phyloP scores from a whole-genome alignment of 2,797 vertebrate species.

The Pterois miles region DNA sequence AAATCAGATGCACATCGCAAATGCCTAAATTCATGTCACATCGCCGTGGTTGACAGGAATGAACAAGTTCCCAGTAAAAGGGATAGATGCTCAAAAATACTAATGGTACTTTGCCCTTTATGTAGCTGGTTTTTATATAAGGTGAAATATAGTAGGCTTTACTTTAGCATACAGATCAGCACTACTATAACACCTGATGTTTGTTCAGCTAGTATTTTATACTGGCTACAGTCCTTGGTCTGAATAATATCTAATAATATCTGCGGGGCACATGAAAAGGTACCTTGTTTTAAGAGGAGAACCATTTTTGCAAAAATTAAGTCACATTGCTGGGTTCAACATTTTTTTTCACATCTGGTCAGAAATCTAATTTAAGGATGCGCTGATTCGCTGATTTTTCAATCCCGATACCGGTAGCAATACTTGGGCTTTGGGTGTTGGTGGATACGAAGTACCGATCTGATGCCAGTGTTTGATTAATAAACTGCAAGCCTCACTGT shows the following conservation, averaged over 20 bases:
- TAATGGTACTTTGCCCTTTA: constrained; percentile 54
- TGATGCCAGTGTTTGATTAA: no score
- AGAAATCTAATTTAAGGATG: no score
- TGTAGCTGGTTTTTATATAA: background rate
- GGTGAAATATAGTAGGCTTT: background rate
- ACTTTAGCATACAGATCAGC: background rate
- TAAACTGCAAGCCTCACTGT: no score
- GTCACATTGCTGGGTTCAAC: background rate
- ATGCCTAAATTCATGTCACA: constrained; percentile 75
- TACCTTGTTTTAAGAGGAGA: background rate
- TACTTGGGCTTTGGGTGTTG: no score
- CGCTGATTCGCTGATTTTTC: no score
- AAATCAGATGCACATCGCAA: constrained; percentile 84
- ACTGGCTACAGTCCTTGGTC: background rate
- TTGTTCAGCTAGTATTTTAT: background rate
- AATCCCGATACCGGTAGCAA: no score
- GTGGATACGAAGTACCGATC: no score
- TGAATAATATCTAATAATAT: no score
- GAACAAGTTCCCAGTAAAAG: constrained; percentile 51
- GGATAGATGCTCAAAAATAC: constrained; percentile 64
- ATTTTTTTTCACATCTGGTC: no score
- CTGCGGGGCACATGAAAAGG: background rate
- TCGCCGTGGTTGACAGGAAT: constrained; percentile 67
- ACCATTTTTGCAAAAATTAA: background rate
- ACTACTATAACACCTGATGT: background rate